phyloP scores from a whole-genome alignment of 1,140 invertebrate species.

The Neocloeon triangulifer region DNA sequence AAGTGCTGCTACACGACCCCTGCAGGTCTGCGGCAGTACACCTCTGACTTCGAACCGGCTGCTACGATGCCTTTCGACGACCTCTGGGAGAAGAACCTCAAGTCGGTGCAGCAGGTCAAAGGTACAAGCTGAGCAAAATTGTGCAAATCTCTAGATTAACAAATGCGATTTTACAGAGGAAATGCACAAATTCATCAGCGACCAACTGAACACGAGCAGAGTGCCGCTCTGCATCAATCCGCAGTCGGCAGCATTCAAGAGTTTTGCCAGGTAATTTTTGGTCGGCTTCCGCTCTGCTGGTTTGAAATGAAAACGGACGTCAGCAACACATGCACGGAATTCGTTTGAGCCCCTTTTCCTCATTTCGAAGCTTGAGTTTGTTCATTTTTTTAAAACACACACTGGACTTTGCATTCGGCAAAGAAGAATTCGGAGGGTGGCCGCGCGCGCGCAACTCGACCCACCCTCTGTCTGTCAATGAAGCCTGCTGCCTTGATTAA shows the following conservation, averaged over 20 bases:
- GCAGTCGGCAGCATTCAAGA: constrained; percentile 96
- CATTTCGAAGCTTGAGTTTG: not conserved
- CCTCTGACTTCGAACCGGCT: constrained; percentile 77
- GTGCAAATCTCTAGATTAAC: too few relatives aligned
- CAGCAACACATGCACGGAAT: not conserved
- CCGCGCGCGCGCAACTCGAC: too few relatives aligned
- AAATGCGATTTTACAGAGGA: constrained; percentile 75
- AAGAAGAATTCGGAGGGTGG: not conserved
- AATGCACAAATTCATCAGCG: constrained; percentile 94
- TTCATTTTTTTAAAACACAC: not conserved
- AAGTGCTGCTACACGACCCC: constrained; percentile 77
- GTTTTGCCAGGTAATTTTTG: constrained; percentile 77
- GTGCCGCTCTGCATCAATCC: constrained; percentile 98
- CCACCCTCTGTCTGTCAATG: too few relatives aligned
- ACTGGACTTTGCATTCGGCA: not conserved
- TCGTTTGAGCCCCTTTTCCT: not conserved
- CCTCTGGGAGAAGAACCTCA: constrained; percentile 82
- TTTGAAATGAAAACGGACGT: constrained; percentile 1
- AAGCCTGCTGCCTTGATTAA: too few relatives aligned
- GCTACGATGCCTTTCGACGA: constrained; percentile 78
- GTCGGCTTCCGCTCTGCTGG: not conserved
- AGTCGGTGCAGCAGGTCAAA: constrained; percentile 82
- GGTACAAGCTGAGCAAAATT: too few relatives aligned
- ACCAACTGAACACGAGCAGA: constrained; percentile 72
- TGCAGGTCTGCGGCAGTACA: constrained; percentile 61